A percentile compares a stretch with the other conserved stretches of the same genome.
Conservation (phyloP, 2,797 vertebrate species). For the Pangasius krempfi region DNA sequence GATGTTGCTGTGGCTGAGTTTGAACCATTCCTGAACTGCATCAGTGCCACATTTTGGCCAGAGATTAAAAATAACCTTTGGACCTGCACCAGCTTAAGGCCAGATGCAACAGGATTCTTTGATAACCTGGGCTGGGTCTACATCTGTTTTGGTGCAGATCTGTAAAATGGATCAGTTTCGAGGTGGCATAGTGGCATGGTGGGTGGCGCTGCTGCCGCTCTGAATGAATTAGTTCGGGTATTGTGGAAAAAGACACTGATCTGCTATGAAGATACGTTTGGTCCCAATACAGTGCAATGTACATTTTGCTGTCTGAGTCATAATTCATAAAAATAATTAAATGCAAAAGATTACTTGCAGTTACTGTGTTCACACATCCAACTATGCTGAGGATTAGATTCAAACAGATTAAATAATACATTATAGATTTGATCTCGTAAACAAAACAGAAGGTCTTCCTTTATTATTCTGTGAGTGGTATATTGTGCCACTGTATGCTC, state of each 20-base stretch:
- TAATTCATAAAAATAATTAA: not conserved
- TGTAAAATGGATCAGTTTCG: not conserved
- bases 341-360: not conserved
- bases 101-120: not conserved
- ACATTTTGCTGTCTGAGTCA: not conserved
- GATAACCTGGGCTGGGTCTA: not conserved
- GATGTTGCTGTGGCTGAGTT: not conserved
- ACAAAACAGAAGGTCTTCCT: not conserved
- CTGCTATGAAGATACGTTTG: not conserved
- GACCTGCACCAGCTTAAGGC: not conserved
- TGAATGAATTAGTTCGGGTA: not conserved
- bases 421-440: not conserved
- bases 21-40: not conserved
- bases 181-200: not conserved
- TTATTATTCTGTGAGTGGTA: not conserved
- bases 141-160: not conserved
- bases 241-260: not conserved
- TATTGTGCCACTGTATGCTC: not conserved
- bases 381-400: not conserved
- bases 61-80: constrained; percentile 12
- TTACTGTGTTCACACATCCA: not conserved
- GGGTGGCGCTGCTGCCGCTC: not conserved
- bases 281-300: not conserved
- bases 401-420: not conserved
- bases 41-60: not conserved